These are phyloP conservation scores for Danio kyathit DNA, from an alignment of 2,797 vertebrate genomes.

Conservation along the genomic window DNA sequence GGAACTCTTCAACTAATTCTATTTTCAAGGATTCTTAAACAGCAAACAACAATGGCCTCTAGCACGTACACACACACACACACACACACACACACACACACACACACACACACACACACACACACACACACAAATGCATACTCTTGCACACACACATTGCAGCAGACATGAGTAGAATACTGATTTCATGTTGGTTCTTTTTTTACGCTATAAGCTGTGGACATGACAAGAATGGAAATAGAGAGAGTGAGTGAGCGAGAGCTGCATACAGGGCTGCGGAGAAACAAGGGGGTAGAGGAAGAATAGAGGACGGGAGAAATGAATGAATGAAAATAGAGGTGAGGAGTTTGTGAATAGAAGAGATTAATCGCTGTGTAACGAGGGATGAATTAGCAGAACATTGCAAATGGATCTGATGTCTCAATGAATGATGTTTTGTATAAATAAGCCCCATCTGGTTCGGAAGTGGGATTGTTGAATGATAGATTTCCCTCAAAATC, in stretches of 20 bases:
- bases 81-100: slow-evolving; percentile 47
- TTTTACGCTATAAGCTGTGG: slow-evolving; percentile 64
- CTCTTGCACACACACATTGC: slow-evolving; percentile 51
- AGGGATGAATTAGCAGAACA: not conserved
- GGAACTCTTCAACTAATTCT: slow-evolving; percentile 33
- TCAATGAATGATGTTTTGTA: not conserved
- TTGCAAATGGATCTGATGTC: not conserved
- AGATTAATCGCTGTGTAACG: not conserved
- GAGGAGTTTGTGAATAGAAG: slow-evolving; percentile 33
- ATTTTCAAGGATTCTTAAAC: slow-evolving; percentile 40
- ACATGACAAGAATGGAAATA: slow-evolving; percentile 62
- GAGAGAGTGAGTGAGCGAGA: slow-evolving; percentile 30
- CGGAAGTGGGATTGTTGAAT: not conserved
- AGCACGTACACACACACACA: slow-evolving; percentile 17
- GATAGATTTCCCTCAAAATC: not conserved
- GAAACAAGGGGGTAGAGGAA: slow-evolving; percentile 44
- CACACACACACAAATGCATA: slow-evolving; percentile 21
- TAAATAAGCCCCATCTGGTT: not conserved
- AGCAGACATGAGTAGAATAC: slow-evolving; percentile 71
- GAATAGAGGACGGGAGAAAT: slow-evolving; percentile 33
- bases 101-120: slow-evolving; percentile 47
- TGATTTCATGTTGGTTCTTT: slow-evolving; percentile 66
- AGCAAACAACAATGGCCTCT: not conserved
- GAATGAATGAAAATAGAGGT: slow-evolving; percentile 11
- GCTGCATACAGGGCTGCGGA: not conserved